Base-by-base conservation (phyloP, 1,140 invertebrate genomes). In the Atta cephalotes region DNA sequence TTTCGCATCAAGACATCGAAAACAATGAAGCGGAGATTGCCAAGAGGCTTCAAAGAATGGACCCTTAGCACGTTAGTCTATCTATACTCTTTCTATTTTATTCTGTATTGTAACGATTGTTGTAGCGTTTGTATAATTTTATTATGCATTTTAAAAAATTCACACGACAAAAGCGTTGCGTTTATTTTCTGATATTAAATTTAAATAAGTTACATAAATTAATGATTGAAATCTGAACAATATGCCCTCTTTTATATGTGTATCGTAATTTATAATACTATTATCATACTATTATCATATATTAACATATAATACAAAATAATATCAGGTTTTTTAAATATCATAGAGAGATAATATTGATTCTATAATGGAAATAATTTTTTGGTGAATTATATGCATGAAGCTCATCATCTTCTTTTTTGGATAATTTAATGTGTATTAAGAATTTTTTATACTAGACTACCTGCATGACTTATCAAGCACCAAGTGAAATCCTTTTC, bases 1-100 rank as follows among this genome's bases (percentile, higher is more conserved):
- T 18, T 60, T 51, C 85, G 60, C 18, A 58, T 49, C 66, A 65
- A 63, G 56, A 45, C 25, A 76, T 74, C 76, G 63, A 21, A 85
- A 66, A 53, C 85, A 53, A 78, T 79, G 60, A 79, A 82, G 66
- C 72, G 89, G 88, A 90, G 86, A 90, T 90, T 90, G 86, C 84
- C 16, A 74, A n/a, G 62, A 49, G 28, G 51, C 28, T 49, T 66
- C 28, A 51, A 39, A 60, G 21, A 89, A 89, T 86, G 56, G 87
- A 81, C 56, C 56, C 56, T 53, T 86, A 74, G 76, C 88, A 65
- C 76, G 80, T 89, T 89, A 77, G 70, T 62, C 25, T 14, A 53
- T 16, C 45, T 62, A 45, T 16, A 5, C 18, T 35, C 12, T 58
- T n/a, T 70, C 31, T 58, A 58, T 72, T 72, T 58, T 12, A 49